Conservation (phyloP, 2,113 vertebrate genomes). For the Brachionichthys hirsutus region DNA sequence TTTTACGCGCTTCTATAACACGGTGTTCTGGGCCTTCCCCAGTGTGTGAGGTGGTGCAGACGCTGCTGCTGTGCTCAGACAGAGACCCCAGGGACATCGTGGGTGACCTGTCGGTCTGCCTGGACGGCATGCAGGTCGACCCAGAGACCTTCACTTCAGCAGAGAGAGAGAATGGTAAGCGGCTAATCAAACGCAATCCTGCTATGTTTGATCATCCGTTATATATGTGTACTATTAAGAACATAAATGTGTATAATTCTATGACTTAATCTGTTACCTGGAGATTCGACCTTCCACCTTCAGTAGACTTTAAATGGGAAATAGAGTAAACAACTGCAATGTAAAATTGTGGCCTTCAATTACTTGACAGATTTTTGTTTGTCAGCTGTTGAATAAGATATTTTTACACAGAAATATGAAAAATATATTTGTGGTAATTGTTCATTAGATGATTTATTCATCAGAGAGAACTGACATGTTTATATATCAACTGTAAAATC, state of each 20-base stretch:
- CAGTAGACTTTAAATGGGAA: too few relatives aligned
- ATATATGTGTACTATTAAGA: too few relatives aligned
- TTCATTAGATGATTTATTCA: background rate
- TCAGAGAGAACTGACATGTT: background rate
- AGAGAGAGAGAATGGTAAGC: slow-evolving; percentile 70
- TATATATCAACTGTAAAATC: background rate
- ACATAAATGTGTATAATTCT: too few relatives aligned
- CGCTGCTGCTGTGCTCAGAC: slow-evolving; percentile 85
- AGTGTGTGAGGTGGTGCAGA: slow-evolving; percentile 92
- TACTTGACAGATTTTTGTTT: too few relatives aligned
- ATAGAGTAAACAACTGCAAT: too few relatives aligned
- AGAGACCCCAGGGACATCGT: slow-evolving; percentile 83
- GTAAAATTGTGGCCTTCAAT: too few relatives aligned
- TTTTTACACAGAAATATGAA: background rate
- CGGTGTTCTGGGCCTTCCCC: background rate
- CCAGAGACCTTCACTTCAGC: slow-evolving; percentile 73
- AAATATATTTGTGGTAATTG: background rate
- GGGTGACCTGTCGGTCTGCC: slow-evolving; percentile 88
- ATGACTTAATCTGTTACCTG: too few relatives aligned
- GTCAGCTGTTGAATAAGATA: background rate
- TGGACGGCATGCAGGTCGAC: slow-evolving; percentile 90
- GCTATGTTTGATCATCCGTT: background rate
- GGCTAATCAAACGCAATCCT: slow-evolving; percentile 28
- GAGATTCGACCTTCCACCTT: too few relatives aligned
- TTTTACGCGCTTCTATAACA: background rate